Conservation (phyloP, 2,888 invertebrate species). For the Pseudoips prasinana region DNA sequence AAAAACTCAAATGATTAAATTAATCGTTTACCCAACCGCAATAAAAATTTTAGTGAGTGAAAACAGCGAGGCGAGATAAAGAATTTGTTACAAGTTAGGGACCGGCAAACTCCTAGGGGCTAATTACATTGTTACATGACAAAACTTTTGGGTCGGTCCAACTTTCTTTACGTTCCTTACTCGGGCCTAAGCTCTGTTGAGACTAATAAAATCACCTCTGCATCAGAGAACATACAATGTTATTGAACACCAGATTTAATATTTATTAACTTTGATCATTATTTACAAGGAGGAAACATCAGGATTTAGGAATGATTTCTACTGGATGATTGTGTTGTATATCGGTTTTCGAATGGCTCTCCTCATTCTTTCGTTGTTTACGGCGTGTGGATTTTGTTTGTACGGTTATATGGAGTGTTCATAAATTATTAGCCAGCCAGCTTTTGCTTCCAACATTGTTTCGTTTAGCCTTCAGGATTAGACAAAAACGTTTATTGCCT, state of each 20-base stretch:
- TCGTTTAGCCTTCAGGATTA: slow-evolving; percentile 10
- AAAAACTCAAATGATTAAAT: slow-evolving; percentile 22
- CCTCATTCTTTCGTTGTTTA: slow-evolving; percentile 15
- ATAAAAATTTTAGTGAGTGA: slow-evolving; percentile 63
- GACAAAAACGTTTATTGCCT: slow-evolving; percentile 11
- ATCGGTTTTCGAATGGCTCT: slow-evolving; percentile 23
- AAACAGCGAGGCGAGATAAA: slow-evolving; percentile 67
- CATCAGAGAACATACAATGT: slow-evolving; percentile 55
- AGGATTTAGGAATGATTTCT: slow-evolving; percentile 21
- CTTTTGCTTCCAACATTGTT: slow-evolving; percentile 11
- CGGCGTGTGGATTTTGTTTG: slow-evolving; percentile 21
- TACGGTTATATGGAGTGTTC: slow-evolving; percentile 13
- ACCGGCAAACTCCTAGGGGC: slow-evolving; percentile 61
- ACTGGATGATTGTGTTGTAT: slow-evolving; percentile 20
- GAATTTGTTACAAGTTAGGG: slow-evolving; percentile 68
- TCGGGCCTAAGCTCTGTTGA: slow-evolving; percentile 54
- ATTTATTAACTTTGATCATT: slow-evolving; percentile 35
- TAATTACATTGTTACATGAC: slow-evolving; percentile 78
- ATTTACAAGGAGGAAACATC: slow-evolving; percentile 25
- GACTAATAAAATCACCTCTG: slow-evolving; percentile 66
- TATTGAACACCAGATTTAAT: slow-evolving; percentile 46
- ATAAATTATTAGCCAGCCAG: slow-evolving; percentile 21
- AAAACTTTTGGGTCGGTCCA: slow-evolving; percentile 72
- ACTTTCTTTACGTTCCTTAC: slow-evolving; percentile 72
- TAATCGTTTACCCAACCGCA: slow-evolving; percentile 31